phyloP scores from a whole-genome alignment of 2,113 vertebrate species.

The Morone chrysops region DNA sequence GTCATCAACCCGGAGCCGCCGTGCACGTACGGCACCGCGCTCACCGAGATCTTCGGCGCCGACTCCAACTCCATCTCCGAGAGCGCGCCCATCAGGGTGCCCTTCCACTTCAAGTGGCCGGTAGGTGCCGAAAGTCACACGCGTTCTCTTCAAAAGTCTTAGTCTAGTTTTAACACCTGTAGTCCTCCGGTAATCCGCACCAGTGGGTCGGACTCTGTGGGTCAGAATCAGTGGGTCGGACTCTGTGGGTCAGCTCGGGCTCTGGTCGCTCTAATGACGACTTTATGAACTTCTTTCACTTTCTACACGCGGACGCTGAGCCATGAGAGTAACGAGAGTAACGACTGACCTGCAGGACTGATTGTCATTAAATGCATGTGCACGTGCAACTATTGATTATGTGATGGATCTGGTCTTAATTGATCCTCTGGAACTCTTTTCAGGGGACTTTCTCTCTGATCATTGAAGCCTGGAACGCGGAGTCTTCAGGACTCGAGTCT shows the following conservation, averaged over 20 bases:
- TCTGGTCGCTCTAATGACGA: too few species aligned
- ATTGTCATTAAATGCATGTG: too few species aligned
- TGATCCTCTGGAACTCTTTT: background rate
- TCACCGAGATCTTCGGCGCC: conserved; percentile 77
- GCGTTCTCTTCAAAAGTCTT: background rate
- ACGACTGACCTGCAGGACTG: background rate
- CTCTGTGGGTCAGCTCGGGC: too few species aligned
- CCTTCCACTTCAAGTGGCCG: conserved; percentile 90
- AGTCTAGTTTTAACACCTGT: accelerated
- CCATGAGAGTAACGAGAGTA: background rate
- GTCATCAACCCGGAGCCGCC: conserved; percentile 84
- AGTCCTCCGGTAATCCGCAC: background rate
- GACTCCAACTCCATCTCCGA: conserved; percentile 79
- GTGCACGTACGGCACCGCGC: conserved; percentile 88
- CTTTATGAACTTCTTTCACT: background rate
- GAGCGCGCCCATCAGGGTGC: conserved; percentile 84
- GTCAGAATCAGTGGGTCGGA: too few species aligned
- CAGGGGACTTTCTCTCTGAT: conserved; percentile 90
- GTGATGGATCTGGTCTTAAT: background rate
- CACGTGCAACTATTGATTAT: background rate
- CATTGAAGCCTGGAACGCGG: conserved; percentile 89
- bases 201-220: too few species aligned
- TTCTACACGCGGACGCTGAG: too few species aligned
- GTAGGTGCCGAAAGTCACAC: conserved; percentile 79
- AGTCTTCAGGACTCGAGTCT: conserved; percentile 78